A percentile compares a stretch with the other conserved stretches of the same genome.
These are phyloP conservation scores for Nesometra sesokonis DNA, from an alignment of 35 echinoderm and acorn worm genomes.

Conservation along the genomic window DNA sequence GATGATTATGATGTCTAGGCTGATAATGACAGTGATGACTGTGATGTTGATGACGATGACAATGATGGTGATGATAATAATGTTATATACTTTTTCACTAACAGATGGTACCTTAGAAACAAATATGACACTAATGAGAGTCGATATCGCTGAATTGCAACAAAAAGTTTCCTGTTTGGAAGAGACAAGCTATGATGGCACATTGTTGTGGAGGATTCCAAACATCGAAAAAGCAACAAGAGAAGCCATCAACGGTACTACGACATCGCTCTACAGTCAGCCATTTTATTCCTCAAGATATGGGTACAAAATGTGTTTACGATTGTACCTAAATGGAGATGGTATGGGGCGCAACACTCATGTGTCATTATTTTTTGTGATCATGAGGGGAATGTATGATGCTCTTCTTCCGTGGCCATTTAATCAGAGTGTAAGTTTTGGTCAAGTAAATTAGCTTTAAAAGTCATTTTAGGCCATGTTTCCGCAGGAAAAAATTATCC, in stretches of 20 bases:
- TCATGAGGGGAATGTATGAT: background rate
- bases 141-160: background rate
- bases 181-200: background rate
- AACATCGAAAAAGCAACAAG: background rate
- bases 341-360: background rate
- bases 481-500: too few species aligned
- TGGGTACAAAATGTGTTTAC: constrained; percentile 3
- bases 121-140: background rate
- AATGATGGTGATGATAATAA: background rate
- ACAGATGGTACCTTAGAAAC: background rate
- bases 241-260: background rate
- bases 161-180: background rate
- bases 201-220: background rate
- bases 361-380: constrained; percentile 1
- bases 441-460: too few species aligned
- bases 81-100: background rate
- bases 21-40: background rate
- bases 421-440: background rate
- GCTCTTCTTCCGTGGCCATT: background rate
- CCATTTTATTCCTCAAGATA: background rate
- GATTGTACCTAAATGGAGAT: constrained; percentile 2
- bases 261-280: background rate
- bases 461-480: too few species aligned
- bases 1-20: background rate
- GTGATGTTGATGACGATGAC: background rate